phyloP scores from a whole-genome alignment of 2,797 vertebrate genomes.

The Schizopygopsis pylzovi region DNA sequence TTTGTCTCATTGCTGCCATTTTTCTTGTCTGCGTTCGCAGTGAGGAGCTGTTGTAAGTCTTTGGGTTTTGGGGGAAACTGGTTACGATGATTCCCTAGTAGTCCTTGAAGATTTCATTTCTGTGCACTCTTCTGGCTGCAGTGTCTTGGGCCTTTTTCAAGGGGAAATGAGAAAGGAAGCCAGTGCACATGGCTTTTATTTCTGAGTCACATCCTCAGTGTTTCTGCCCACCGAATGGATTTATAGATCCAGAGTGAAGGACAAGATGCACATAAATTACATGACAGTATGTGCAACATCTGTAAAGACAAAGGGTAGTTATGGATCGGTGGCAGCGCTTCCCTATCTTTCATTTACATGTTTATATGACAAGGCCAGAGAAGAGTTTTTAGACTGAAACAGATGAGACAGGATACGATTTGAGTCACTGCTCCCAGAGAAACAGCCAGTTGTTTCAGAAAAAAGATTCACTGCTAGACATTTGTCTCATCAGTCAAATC shows the following conservation, averaged over 20 bases:
- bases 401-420: constrained; percentile 61
- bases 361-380: constrained; percentile 30
- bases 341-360: constrained; percentile 8
- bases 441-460: constrained; percentile 45
- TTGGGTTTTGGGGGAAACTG: constrained; percentile 47
- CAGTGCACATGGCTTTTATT: constrained; percentile 49
- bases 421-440: constrained; percentile 46
- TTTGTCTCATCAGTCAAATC: constrained; percentile 41
- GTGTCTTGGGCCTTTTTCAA: constrained; percentile 45
- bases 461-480: constrained; percentile 45
- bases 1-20: constrained; percentile 37
- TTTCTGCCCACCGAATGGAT: constrained; percentile 48
- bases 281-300: constrained; percentile 17
- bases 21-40: constrained; percentile 29
- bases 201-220: constrained; percentile 44
- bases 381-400: constrained; percentile 34
- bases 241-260: constrained; percentile 43
- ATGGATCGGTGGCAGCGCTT: constrained; percentile 16
- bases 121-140: constrained; percentile 28
- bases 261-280: constrained; percentile 38
- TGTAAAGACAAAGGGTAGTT: constrained; percentile 28
- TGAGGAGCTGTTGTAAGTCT: constrained; percentile 13
- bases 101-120: constrained; percentile 44
- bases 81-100: constrained; percentile 10
- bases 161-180: constrained; percentile 54